These are phyloP conservation scores for Aphis gossypii DNA, from an alignment of 1,140 invertebrate genomes.

Conservation along the genomic window DNA sequence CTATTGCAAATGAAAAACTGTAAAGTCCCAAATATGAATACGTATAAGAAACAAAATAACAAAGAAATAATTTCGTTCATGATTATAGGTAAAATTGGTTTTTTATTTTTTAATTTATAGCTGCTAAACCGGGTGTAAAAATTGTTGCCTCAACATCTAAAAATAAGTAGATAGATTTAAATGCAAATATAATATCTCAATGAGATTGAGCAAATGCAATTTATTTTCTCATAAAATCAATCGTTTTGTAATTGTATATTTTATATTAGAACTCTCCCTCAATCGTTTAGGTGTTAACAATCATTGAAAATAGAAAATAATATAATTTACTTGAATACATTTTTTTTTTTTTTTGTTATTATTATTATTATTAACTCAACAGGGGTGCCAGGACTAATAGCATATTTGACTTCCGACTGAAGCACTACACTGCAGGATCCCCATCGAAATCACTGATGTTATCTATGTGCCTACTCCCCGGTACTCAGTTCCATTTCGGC, in stretches of 20 bases:
- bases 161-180: too few relatives aligned
- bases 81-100: background rate
- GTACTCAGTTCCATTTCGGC: slow-evolving; percentile 3
- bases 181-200: too few relatives aligned
- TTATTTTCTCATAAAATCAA: background rate
- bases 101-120: background rate
- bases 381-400: slow-evolving; percentile 23
- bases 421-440: background rate
- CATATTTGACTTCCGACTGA: slow-evolving; percentile 10
- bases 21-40: background rate
- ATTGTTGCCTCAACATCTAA: background rate
- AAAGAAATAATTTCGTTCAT: background rate
- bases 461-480: slow-evolving; percentile 1
- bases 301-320: slow-evolving; percentile 20
- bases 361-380: background rate
- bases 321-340: background rate
- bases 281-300: background rate
- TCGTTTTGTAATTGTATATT: background rate
- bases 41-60: background rate
- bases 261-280: background rate
- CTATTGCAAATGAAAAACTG: background rate
- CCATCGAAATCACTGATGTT: slow-evolving; percentile 27
- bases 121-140: background rate
- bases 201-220: background rate
- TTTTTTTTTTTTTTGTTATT: slow-evolving; percentile 26